Percentiles rank a stretch among this genome's conserved stretches.
Evolutionary conservation across 2,113 vertebrate genomes (phyloP).

Genomic region (Myotis brandtii): DNA sequence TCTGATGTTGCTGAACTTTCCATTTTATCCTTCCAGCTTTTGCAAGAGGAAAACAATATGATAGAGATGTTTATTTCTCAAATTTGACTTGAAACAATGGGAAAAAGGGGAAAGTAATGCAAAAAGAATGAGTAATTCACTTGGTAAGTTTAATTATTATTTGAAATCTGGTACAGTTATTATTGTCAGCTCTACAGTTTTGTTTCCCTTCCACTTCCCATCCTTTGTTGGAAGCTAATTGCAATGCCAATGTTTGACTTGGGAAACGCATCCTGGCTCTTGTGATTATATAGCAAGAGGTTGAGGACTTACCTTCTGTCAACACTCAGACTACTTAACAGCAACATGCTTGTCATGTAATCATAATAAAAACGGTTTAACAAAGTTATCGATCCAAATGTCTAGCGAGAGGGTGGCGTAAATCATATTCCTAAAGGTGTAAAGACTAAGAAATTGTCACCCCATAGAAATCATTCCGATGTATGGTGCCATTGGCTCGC

Average conservation of each 20-base stretch:
- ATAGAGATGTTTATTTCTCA: conserved; percentile 29
- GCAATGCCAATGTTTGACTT: not conserved
- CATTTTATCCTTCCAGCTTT: conserved; percentile 9
- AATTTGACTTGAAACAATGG: conserved; percentile 37
- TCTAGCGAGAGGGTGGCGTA: not conserved
- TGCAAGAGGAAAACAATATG: conserved; percentile 19
- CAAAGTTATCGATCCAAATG: conserved; percentile 5
- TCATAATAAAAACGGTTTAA: not conserved
- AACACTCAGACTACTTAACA: conserved; percentile 48
- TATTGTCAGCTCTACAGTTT: not conserved
- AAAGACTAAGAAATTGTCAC: not conserved
- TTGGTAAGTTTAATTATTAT: conserved; percentile 12
- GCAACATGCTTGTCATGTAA: not conserved
- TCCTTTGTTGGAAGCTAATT: conserved; percentile 28
- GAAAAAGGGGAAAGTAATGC: not conserved
- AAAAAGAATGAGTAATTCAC: not conserved
- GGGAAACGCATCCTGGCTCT: not conserved
- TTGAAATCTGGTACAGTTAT: conserved; percentile 40
- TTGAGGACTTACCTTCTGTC: conserved; percentile 67
- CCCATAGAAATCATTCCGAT: not conserved
- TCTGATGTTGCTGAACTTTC: not conserved
- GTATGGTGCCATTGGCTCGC: not conserved
- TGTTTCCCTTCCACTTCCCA: not conserved
- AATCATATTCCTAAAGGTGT: not conserved
- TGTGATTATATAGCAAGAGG: not conserved